phyloP scores from a whole-genome alignment of 2,888 invertebrate genomes.

The Timema podura region DNA sequence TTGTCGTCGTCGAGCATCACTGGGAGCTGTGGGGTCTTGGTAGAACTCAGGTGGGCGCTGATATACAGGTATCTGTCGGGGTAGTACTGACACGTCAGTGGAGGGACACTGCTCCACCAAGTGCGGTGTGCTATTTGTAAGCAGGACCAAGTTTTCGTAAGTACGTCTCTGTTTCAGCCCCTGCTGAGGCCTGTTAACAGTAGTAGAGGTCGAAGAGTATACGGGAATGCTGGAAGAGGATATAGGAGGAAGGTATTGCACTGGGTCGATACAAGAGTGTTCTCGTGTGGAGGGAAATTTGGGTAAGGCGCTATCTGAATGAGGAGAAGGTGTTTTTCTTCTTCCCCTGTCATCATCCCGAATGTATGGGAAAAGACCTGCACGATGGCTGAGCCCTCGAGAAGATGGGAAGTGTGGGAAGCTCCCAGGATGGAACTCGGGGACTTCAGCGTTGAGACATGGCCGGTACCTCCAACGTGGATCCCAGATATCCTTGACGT shows the following conservation, averaged over 20 bases:
- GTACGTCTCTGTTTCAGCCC: too few relatives aligned
- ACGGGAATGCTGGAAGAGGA: too few relatives aligned
- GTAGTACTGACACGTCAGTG: background rate
- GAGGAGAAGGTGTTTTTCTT: too few relatives aligned
- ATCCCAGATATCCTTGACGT: background rate
- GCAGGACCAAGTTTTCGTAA: too few relatives aligned
- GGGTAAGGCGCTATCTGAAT: too few relatives aligned
- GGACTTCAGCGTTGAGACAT: conserved; percentile 11
- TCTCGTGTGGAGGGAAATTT: too few relatives aligned
- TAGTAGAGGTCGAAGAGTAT: too few relatives aligned
- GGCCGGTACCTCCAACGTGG: background rate
- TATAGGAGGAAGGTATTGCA: too few relatives aligned
- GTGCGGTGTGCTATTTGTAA: too few relatives aligned
- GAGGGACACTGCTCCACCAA: background rate
- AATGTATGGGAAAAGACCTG: background rate
- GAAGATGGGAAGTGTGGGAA: background rate
- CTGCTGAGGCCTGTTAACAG: too few relatives aligned
- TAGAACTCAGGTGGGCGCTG: conserved; percentile 20
- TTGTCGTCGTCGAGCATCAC: background rate
- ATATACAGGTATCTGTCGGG: conserved; percentile 18
- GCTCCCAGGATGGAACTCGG: conserved; percentile 18
- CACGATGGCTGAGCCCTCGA: background rate
- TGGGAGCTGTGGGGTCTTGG: background rate
- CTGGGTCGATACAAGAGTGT: too few relatives aligned
- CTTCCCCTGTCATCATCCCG: background rate